Conservation (phyloP, 2,797 vertebrate genomes). For the Galaxias olidus region DNA sequence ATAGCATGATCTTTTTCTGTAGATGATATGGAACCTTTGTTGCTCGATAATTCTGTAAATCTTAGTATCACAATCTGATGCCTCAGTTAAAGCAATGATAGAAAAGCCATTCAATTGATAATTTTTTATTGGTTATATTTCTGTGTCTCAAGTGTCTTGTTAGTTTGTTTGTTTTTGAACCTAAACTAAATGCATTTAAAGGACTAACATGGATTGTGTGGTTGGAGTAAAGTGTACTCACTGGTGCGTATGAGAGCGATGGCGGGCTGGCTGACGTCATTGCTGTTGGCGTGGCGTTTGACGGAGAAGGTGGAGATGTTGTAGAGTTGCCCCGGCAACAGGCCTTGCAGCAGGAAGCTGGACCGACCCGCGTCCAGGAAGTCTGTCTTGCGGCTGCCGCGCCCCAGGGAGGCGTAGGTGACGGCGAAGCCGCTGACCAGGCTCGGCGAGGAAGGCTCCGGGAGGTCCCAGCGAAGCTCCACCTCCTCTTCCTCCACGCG, state of each 20-base stretch:
- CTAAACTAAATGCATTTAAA: not conserved
- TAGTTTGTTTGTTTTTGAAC: too few relatives aligned
- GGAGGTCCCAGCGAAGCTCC: conserved; percentile 91
- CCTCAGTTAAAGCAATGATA: too few relatives aligned
- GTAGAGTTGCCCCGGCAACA: conserved; percentile 88
- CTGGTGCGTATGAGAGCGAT: conserved; percentile 88
- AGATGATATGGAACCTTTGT: too few relatives aligned
- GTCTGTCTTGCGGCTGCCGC: conserved; percentile 85
- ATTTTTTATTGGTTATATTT: too few relatives aligned
- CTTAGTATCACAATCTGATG: too few relatives aligned
- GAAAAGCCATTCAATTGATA: too few relatives aligned
- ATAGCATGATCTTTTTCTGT: too few relatives aligned
- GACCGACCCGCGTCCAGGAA: conserved; percentile 87
- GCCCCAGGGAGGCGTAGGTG: conserved; percentile 86
- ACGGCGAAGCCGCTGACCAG: conserved; percentile 90
- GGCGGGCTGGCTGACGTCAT: conserved; percentile 90
- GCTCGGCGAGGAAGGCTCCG: conserved; percentile 78
- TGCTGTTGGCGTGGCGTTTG: conserved; percentile 89
- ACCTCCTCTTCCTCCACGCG: conserved; percentile 91
- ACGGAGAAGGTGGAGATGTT: conserved; percentile 96
- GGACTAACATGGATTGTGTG: too few relatives aligned
- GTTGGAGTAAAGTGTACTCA: too few relatives aligned
- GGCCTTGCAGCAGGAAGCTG: conserved; percentile 84
- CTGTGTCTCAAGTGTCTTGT: too few relatives aligned
- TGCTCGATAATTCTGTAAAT: too few relatives aligned